Percentiles rank a stretch among this genome's conserved stretches.
Evolutionary conservation across 2,113 vertebrate species (phyloP).

Genomic region (Poecile atricapillus): DNA sequence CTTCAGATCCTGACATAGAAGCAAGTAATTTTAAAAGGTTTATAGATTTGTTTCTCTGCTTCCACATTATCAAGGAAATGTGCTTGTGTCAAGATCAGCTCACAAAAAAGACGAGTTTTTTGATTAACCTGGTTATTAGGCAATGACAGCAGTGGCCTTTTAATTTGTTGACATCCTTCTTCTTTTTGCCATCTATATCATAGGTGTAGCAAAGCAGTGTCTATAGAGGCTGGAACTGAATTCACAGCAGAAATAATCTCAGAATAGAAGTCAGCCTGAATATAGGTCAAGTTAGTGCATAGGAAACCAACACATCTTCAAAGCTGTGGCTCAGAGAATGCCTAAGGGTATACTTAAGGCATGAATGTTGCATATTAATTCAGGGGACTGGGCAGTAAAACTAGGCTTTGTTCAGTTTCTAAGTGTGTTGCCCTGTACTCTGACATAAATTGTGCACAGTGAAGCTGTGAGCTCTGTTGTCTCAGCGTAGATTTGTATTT

Average conservation of each 20-base stretch:
- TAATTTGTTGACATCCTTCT: conserved; percentile 4
- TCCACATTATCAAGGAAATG: not conserved
- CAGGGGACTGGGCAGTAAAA: conserved; percentile 41
- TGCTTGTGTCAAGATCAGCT: not conserved
- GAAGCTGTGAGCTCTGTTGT: not conserved
- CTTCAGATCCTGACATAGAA: not conserved
- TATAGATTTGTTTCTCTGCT: not conserved
- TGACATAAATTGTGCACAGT: not conserved
- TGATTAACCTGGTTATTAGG: not conserved
- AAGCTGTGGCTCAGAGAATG: conserved; percentile 15
- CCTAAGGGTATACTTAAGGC: conserved; percentile 26
- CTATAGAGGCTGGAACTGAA: not conserved
- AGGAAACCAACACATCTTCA: conserved; percentile 47
- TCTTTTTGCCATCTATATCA: not conserved
- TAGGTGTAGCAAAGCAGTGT: not conserved
- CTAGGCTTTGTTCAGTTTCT: not conserved
- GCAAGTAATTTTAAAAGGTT: not conserved
- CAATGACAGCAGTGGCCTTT: not conserved
- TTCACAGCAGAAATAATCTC: conserved; percentile 28
- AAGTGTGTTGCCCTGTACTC: not conserved
- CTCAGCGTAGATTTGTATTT: not conserved
- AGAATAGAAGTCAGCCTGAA: conserved; percentile 34
- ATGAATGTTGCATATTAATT: conserved; percentile 45
- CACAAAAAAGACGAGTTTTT: not conserved
- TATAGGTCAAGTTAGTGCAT: conserved; percentile 44